phyloP scores from a whole-genome alignment of 2,797 vertebrate genomes.

The Lepidocolaptes lacrymiger region DNA sequence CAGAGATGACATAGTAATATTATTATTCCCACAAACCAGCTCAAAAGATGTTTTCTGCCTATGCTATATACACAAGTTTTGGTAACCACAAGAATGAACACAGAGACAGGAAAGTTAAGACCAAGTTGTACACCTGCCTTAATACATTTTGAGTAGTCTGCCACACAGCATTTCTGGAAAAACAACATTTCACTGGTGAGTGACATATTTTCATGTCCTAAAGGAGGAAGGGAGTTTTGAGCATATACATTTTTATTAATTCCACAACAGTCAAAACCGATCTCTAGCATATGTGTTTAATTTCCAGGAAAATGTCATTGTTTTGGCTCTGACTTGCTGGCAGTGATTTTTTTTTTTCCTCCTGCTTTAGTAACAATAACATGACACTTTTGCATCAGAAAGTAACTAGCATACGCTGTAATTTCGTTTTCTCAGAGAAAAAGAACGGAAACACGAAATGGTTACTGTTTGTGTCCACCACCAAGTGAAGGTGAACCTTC shows the following conservation, averaged over 20 bases:
- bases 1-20: not conserved
- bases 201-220: not conserved
- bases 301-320: not conserved
- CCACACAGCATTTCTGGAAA: not conserved
- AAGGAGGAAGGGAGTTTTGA: not conserved
- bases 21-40: not conserved
- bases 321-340: not conserved
- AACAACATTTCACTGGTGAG: not conserved
- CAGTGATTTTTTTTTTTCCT: not conserved
- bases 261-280: not conserved
- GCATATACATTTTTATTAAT: not conserved
- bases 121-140: not conserved
- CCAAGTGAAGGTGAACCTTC: not conserved
- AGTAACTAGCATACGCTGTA: not conserved
- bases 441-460: not conserved
- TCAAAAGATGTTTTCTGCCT: not conserved
- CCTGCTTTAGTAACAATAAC: not conserved
- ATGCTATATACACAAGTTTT: not conserved
- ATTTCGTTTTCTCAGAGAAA: not conserved
- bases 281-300: not conserved
- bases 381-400: not conserved
- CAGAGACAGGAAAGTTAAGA: not conserved
- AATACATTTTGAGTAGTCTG: not conserved
- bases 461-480: not conserved
- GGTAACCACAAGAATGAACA: not conserved